Evolutionary conservation across 1,140 invertebrate species (phyloP), one percentile per base, ranked within the genome.

Genomic region (Platyscapa corneri): DNA sequence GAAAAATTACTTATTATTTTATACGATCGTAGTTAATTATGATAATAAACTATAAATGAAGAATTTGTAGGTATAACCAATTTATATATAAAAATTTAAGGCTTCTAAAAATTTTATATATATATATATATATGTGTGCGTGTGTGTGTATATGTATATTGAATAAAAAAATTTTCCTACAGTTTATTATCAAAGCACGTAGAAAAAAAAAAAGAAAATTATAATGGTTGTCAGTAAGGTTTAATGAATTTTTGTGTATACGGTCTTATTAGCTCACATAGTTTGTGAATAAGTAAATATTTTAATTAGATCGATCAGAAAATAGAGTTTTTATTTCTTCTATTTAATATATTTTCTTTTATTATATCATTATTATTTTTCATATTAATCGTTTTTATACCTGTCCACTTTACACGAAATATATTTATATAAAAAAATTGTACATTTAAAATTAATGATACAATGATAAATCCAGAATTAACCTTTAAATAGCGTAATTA

Each of bases 261-360:
- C 84, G 88, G n/a, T 88, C 89, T 88, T 72, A 23, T 72, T 76
- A 89, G 90, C 88, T 90, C 75, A n/a, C n/a, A 91, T 92, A 92
- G 90, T 92, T 92, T 92, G 91, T 92, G 90, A 92, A 92, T n/a
- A n/a, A 93, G 92, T 92, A 92, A 92, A 92, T 90, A 90, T 91
- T 92, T 90, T 89, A 90, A 91, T 90, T 91, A 56, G 89, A 85
- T 75, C 64, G 56, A 77, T 81, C 42, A 27, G 60, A 32, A 46
- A 1, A 5, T 27, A 53, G n/a, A n/a, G n/a, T n/a, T 74, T 37
- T 34, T n/a, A 65, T 80, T 79, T 80, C 14, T 65, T 80, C 7
- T 27, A 74, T n/a, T 46, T 46, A 74, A 53, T 53, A 53, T 53
- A 14, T 46, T 32, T 74, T 27, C 2, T n/a, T n/a, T 6, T 27